Percentiles rank a stretch among this genome's conserved stretches.
phyloP scores from a whole-genome alignment of 2,888 invertebrate species.

The Panopea generosa region DNA sequence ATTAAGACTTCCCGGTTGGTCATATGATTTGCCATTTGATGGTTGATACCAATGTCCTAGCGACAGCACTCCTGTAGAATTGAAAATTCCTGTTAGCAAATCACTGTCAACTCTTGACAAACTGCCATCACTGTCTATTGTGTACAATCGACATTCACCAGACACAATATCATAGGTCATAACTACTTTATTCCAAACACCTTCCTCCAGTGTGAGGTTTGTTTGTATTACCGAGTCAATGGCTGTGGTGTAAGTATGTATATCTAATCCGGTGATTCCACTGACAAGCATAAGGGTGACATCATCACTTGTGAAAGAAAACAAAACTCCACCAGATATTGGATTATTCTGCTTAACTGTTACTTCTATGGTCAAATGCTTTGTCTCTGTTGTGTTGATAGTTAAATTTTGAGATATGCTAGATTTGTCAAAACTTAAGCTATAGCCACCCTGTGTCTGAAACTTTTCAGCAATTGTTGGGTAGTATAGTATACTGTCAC shows the following conservation, averaged over 20 bases:
- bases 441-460: constrained; percentile 68
- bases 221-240: constrained; percentile 45
- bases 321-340: constrained; percentile 55
- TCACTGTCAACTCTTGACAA: constrained; percentile 40
- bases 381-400: constrained; percentile 36
- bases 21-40: constrained; percentile 50
- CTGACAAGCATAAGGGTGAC: constrained; percentile 52
- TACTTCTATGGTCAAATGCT: constrained; percentile 67
- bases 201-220: constrained; percentile 53
- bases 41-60: constrained; percentile 74
- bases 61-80: constrained; percentile 58
- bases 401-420: constrained; percentile 51
- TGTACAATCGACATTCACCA: constrained; percentile 63
- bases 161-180: constrained; percentile 62
- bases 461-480: constrained; percentile 45
- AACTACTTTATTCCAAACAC: constrained; percentile 72
- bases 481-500: constrained; percentile 67
- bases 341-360: constrained; percentile 56
- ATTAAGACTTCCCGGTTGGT: constrained; percentile 42
- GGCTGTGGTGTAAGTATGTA: constrained; percentile 45
- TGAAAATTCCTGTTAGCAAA: constrained; percentile 57
- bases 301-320: constrained; percentile 65
- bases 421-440: constrained; percentile 62
- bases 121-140: constrained; percentile 61
- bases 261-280: constrained; percentile 45